phyloP scores from a whole-genome alignment of 2,888 invertebrate species.

The Laothoe populi region DNA sequence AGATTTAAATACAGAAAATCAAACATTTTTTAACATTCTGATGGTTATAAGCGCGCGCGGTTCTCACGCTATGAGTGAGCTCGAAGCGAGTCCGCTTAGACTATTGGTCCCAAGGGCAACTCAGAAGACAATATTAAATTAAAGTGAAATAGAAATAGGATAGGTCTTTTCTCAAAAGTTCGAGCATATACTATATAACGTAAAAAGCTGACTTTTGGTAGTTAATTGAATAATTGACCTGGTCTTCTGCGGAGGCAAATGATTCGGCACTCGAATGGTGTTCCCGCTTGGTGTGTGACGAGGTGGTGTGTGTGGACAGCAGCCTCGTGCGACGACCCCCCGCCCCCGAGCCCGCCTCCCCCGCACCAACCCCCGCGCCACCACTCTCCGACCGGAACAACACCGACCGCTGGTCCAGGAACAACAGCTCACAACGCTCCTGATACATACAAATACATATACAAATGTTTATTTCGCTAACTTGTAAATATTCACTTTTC shows the following conservation, averaged over 20 bases:
- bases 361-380: constrained; percentile 60
- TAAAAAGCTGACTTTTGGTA: no score
- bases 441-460: constrained; percentile 63
- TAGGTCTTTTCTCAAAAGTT: no score
- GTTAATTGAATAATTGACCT: constrained; percentile 72
- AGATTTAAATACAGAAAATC: neutral
- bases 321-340: constrained; percentile 65
- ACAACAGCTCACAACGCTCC: constrained; percentile 94
- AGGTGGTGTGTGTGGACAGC: constrained; percentile 74
- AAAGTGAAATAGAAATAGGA: no score
- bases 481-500: no score
- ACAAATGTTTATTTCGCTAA: no score
- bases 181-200: no score
- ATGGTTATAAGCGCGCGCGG: no score
- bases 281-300: constrained; percentile 77
- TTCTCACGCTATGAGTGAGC: no score
- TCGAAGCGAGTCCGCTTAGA: no score
- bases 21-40: no score
- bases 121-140: no score
- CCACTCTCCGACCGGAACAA: constrained; percentile 92
- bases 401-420: constrained; percentile 94
- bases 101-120: no score
- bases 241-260: constrained; percentile 97
- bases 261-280: constrained; percentile 96
- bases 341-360: constrained; percentile 48